These are phyloP conservation scores for Eumaeus atala DNA, from an alignment of 1,140 invertebrate genomes.

Conservation along the genomic window DNA sequence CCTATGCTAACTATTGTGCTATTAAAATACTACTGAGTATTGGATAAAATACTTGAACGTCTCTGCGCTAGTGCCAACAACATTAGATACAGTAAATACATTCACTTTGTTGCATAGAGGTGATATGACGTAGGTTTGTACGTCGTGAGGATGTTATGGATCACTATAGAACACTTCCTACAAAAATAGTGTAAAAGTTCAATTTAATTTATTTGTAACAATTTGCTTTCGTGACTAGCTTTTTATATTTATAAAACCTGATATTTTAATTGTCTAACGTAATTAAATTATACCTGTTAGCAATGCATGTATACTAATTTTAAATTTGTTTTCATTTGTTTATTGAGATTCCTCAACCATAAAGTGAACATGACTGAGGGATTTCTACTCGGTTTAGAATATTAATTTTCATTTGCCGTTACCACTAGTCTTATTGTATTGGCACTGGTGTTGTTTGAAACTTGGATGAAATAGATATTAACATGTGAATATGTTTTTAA, in stretches of 20 bases:
- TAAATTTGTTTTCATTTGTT: constrained; percentile 37
- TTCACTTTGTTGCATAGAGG: not conserved
- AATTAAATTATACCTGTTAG: constrained; percentile 50
- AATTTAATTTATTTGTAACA: constrained; percentile 43
- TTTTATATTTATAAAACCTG: constrained; percentile 42
- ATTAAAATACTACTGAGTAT: constrained; percentile 36
- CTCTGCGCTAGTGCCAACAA: constrained; percentile 53
- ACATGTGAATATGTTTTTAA: constrained; percentile 43
- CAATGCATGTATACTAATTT: constrained; percentile 41
- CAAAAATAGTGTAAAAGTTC: constrained; percentile 30
- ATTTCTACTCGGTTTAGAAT: constrained; percentile 43
- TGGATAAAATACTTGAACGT: not conserved
- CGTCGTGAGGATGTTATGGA: constrained; percentile 68
- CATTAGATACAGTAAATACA: constrained; percentile 14
- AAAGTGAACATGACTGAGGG: constrained; percentile 28
- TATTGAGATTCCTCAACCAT: constrained; percentile 38
- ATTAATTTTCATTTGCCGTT: constrained; percentile 57
- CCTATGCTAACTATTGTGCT: constrained; percentile 34
- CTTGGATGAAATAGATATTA: constrained; percentile 33
- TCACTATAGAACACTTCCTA: constrained; percentile 24
- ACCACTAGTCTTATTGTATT: constrained; percentile 68
- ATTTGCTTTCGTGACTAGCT: constrained; percentile 64
- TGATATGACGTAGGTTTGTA: constrained; percentile 26
- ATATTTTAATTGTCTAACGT: constrained; percentile 43
- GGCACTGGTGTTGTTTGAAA: constrained; percentile 62